Conservation (phyloP, 35 echinoderm and acorn worm genomes). For the Chiridota heheva region DNA sequence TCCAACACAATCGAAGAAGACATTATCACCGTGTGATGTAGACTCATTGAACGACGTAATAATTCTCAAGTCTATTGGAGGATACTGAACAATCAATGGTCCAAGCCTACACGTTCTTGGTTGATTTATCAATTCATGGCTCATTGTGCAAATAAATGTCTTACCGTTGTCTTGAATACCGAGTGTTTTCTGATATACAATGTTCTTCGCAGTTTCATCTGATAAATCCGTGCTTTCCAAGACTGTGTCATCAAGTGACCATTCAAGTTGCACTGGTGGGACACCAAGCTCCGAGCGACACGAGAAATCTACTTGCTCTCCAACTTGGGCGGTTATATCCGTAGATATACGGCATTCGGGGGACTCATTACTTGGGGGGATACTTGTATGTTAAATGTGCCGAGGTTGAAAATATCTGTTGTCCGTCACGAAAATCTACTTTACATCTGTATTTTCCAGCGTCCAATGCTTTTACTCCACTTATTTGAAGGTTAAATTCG, state of each 20-base stretch:
- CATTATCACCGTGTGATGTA: not conserved
- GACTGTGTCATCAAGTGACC: not conserved
- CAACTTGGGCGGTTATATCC: not conserved
- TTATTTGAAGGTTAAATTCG: slow-evolving; percentile 35
- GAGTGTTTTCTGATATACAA: slow-evolving; percentile 17
- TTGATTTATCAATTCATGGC: slow-evolving; percentile 12
- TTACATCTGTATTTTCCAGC: slow-evolving; percentile 15
- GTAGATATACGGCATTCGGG: slow-evolving; percentile 16
- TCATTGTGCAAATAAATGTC: slow-evolving; percentile 21
- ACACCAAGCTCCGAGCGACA: slow-evolving; percentile 37
- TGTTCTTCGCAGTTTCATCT: not conserved
- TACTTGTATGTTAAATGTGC: slow-evolving; percentile 11
- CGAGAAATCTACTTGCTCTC: slow-evolving; percentile 6
- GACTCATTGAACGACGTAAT: not conserved
- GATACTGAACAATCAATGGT: slow-evolving; percentile 17
- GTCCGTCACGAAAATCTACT: not conserved
- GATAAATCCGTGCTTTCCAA: not conserved
- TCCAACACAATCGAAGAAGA: not conserved
- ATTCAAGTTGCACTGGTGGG: slow-evolving; percentile 16
- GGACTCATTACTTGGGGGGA: not conserved
- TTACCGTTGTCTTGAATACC: slow-evolving; percentile 17
- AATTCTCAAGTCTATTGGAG: not conserved
- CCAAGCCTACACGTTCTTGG: slow-evolving; percentile 1
- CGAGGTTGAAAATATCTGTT: not conserved
- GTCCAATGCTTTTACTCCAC: slow-evolving; percentile 4